Conservation (phyloP, 2,113 vertebrate genomes). For the Antechinus flavipes region DNA sequence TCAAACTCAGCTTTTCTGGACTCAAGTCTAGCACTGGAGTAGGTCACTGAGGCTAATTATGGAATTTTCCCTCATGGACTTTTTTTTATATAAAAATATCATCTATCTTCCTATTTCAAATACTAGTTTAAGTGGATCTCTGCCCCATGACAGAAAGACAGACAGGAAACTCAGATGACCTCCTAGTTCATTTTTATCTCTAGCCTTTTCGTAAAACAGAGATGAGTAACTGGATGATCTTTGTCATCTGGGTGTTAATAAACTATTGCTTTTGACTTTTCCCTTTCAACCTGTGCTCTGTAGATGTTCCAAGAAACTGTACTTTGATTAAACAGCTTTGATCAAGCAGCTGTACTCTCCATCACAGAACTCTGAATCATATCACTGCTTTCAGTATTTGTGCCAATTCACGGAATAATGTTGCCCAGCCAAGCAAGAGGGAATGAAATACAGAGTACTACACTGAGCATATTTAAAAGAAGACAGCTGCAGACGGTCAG, state of each 20-base stretch:
- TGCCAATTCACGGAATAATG: constrained; percentile 79
- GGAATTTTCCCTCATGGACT: constrained; percentile 29
- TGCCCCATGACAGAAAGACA: constrained; percentile 33
- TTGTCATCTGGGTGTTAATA: constrained; percentile 22
- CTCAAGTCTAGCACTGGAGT: neutral
- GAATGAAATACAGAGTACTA: constrained; percentile 64
- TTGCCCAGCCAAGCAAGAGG: constrained; percentile 68
- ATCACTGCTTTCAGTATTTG: constrained; percentile 77
- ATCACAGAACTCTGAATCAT: constrained; percentile 72
- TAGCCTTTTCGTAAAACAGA: neutral
- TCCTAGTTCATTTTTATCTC: constrained; percentile 22
- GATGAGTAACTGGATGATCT: neutral
- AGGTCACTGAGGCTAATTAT: neutral
- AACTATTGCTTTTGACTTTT: constrained; percentile 29
- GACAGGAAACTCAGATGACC: constrained; percentile 40
- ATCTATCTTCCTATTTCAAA: constrained; percentile 38
- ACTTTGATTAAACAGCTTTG: constrained; percentile 57
- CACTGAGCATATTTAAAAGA: constrained; percentile 68
- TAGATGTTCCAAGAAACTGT: constrained; percentile 54
- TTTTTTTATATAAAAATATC: neutral
- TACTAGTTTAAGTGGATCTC: constrained; percentile 39
- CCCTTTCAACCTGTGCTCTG: constrained; percentile 66
- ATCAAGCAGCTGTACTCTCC: constrained; percentile 79
- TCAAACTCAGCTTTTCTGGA: neutral
- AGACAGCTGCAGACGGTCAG: constrained; percentile 77